Percentiles rank a stretch among this genome's conserved stretches.
These are phyloP conservation scores for Catocala nupta DNA, from an alignment of 2,888 invertebrate genomes.

Conservation along the genomic window DNA sequence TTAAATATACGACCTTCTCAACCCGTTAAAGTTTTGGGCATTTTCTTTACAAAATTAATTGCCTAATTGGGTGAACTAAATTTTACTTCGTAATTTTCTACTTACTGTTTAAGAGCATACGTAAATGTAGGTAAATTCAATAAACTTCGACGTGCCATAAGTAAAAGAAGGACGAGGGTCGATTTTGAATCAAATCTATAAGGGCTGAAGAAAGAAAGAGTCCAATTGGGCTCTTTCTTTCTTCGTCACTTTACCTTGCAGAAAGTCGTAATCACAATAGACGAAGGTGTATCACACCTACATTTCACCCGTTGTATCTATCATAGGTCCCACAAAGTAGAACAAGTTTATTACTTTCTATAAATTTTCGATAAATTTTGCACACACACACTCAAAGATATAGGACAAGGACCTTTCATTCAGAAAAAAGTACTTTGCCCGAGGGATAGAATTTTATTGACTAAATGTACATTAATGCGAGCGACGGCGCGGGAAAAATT, in stretches of 20 bases:
- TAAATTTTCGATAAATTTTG: too few relatives aligned
- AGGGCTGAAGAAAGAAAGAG: neutral
- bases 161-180: neutral
- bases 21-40: conserved; percentile 39
- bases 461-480: too few relatives aligned
- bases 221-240: neutral
- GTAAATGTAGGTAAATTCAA: conserved; percentile 52
- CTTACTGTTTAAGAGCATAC: conserved; percentile 39
- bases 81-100: conserved; percentile 46
- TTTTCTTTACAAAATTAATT: conserved; percentile 56
- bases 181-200: neutral
- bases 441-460: too few relatives aligned
- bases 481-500: too few relatives aligned
- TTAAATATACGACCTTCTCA: conserved; percentile 13
- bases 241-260: neutral
- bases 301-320: too few relatives aligned
- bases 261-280: neutral
- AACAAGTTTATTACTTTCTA: too few relatives aligned
- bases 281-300: too few relatives aligned
- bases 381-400: too few relatives aligned
- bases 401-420: too few relatives aligned
- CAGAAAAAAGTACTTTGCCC: too few relatives aligned
- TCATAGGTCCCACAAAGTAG: too few relatives aligned
- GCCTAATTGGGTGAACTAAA: conserved; percentile 55
- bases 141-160: conserved; percentile 31